Conservation (phyloP, 2,888 invertebrate genomes). For the Caenorhabditis sp. region DNA sequence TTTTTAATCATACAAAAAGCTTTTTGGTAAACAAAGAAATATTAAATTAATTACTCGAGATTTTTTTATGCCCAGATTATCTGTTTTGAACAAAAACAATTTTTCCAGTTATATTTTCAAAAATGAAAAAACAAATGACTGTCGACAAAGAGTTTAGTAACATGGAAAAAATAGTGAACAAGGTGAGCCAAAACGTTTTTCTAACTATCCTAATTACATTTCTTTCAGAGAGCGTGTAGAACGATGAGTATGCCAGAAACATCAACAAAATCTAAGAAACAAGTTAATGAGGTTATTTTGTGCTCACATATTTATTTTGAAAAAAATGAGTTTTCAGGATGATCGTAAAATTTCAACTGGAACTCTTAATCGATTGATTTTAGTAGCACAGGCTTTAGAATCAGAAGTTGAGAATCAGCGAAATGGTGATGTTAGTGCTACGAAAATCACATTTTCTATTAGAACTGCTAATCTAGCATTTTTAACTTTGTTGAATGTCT, state of each 20-base stretch:
- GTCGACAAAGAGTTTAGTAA: slow-evolving; percentile 38
- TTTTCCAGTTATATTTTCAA: slow-evolving; percentile 4
- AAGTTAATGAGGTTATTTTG: slow-evolving; percentile 28
- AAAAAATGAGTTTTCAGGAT: slow-evolving; percentile 1
- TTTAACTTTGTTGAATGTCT: slow-evolving; percentile 59
- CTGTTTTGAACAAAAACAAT: too few species aligned
- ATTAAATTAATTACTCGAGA: too few species aligned
- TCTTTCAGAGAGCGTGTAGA: slow-evolving; percentile 40
- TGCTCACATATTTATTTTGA: not conserved
- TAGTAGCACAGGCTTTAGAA: slow-evolving; percentile 67
- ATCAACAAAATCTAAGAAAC: slow-evolving; percentile 15
- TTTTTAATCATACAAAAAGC: too few species aligned
- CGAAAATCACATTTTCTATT: slow-evolving; percentile 63
- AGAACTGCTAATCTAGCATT: slow-evolving; percentile 68
- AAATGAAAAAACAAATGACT: slow-evolving; percentile 37
- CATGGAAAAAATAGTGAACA: slow-evolving; percentile 38
- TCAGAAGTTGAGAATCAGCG: slow-evolving; percentile 64
- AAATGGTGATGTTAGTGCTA: slow-evolving; percentile 62
- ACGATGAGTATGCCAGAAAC: slow-evolving; percentile 28
- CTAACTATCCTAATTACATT: not conserved
- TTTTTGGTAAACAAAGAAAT: too few species aligned
- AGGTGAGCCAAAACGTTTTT: slow-evolving; percentile 9
- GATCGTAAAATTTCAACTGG: slow-evolving; percentile 66
- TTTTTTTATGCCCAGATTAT: too few species aligned
- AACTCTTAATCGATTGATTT: slow-evolving; percentile 66